These are phyloP conservation scores for Netelia inedita DNA, from an alignment of 2,888 invertebrate genomes.

Conservation along the genomic window DNA sequence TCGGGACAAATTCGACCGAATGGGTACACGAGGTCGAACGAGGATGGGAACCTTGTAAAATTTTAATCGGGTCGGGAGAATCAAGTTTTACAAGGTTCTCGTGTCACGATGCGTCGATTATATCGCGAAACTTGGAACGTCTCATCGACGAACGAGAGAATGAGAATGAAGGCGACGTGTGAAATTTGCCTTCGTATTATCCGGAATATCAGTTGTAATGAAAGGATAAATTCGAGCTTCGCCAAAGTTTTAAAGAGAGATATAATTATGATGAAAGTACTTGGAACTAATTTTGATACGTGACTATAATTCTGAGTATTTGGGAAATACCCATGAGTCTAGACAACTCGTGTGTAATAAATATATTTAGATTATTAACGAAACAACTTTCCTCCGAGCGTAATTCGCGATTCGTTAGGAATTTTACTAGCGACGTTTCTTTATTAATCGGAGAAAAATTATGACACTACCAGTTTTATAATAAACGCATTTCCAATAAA, in stretches of 20 bases:
- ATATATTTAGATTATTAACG: too few relatives aligned
- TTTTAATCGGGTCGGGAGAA: conserved; percentile 22
- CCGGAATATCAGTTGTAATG: background rate
- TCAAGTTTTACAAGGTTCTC: conserved; percentile 13
- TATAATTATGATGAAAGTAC: background rate
- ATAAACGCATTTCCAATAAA: too few relatives aligned
- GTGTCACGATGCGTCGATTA: conserved; percentile 8
- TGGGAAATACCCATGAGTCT: too few relatives aligned
- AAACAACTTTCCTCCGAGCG: too few relatives aligned
- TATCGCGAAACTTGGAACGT: background rate
- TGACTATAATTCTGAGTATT: background rate
- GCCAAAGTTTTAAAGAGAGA: background rate
- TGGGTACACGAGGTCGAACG: conserved; percentile 8
- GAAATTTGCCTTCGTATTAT: background rate
- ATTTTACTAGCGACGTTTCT: too few relatives aligned
- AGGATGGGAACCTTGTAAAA: conserved; percentile 5
- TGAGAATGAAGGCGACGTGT: background rate
- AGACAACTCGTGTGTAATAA: too few relatives aligned
- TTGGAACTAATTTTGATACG: background rate
- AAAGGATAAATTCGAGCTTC: background rate
- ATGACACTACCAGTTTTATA: too few relatives aligned
- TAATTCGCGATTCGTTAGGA: too few relatives aligned
- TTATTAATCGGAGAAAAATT: too few relatives aligned
- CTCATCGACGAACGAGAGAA: background rate
- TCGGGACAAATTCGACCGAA: conserved; percentile 36